Evolutionary conservation across 2,797 vertebrate genomes (phyloP).

Genomic region (Hydrolagus colliei): DNA sequence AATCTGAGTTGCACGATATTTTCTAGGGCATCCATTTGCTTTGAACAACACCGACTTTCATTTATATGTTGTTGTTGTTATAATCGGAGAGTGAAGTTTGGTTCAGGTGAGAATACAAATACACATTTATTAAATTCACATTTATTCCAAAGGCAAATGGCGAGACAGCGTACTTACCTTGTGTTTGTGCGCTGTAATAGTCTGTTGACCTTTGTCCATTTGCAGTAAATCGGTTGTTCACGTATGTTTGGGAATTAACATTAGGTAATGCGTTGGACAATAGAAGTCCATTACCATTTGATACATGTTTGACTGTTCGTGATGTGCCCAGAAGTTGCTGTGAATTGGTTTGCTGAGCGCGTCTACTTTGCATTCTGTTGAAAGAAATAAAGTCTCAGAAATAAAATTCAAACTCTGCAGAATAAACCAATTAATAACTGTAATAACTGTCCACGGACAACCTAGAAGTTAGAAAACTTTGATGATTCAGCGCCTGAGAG

Average conservation of each 20-base stretch:
- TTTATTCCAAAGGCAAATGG: no score
- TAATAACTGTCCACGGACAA: no score
- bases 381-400: conserved; percentile 41
- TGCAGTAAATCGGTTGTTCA: conserved; percentile 47
- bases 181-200: conserved; percentile 55
- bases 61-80: no score
- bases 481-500: no score
- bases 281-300: conserved; percentile 67
- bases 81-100: no score
- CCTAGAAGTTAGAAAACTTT: no score
- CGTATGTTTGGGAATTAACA: conserved; percentile 45
- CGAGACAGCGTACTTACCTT: conserved; percentile 54
- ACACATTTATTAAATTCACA: no score
- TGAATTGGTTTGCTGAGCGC: conserved; percentile 58
- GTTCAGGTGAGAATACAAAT: no score
- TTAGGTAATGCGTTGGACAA: conserved; percentile 75
- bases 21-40: no score
- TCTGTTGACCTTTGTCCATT: conserved; percentile 45
- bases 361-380: conserved; percentile 69
- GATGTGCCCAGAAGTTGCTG: conserved; percentile 66
- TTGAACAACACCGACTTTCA: no score
- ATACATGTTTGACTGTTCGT: conserved; percentile 77
- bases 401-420: neutral
- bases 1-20: neutral
- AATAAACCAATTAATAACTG: neutral